phyloP scores from a whole-genome alignment of 1,140 invertebrate genomes.

The Aculops lycopersici region DNA sequence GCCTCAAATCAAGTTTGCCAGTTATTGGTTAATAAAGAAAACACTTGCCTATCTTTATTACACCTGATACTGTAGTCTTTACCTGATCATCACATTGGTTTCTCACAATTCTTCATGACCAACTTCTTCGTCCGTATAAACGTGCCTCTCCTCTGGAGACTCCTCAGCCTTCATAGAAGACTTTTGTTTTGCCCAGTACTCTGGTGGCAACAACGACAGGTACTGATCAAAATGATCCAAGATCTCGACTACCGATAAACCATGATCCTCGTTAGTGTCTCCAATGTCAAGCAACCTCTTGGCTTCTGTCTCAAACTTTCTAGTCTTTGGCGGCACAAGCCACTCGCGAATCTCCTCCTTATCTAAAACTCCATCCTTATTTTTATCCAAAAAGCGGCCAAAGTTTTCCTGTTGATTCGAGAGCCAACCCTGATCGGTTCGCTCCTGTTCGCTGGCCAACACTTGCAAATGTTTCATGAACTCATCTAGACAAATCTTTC shows the following conservation, averaged over 20 bases:
- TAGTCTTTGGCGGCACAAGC: conserved; percentile 85
- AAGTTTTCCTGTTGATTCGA: conserved; percentile 66
- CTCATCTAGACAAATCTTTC: conserved; percentile 27
- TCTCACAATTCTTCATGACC: no score
- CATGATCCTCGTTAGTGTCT: conserved; percentile 57
- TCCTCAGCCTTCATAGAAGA: no score
- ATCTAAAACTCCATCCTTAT: conserved; percentile 62
- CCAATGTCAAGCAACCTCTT: conserved; percentile 76
- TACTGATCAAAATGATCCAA: conserved; percentile 82
- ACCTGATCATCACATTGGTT: no score
- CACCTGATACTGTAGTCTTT: no score
- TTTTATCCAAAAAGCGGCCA: conserved; percentile 36
- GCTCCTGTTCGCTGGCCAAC: conserved; percentile 22
- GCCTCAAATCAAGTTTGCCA: no score
- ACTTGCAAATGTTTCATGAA: conserved; percentile 23
- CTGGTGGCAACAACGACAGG: conserved; percentile 85
- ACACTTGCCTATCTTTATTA: no score
- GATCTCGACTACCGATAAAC: conserved; percentile 62
- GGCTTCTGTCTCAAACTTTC: conserved; percentile 63
- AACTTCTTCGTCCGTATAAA: no score
- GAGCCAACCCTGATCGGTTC: conserved; percentile 31
- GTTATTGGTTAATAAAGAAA: no score
- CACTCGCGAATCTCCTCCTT: conserved; percentile 49
- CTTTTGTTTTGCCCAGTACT: conserved; percentile 30
- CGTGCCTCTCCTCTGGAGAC: no score